These are phyloP conservation scores for Mormyrops boulengeri DNA, from an alignment of 2,797 vertebrate genomes.

Conservation along the genomic window DNA sequence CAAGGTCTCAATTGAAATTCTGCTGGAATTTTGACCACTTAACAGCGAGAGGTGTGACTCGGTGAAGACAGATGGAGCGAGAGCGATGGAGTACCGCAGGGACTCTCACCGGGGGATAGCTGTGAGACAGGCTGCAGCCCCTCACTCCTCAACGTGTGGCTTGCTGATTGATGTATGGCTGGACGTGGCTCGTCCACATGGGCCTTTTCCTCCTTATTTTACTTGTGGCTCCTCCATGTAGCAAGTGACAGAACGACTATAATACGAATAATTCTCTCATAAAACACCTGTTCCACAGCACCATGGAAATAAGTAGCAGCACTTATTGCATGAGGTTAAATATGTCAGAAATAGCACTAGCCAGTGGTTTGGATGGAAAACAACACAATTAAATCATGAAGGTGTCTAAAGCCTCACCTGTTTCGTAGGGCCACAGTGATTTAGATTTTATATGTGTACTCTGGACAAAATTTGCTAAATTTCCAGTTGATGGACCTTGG, in stretches of 20 bases:
- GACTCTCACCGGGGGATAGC: background rate
- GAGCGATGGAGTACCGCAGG: background rate
- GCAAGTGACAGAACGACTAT: background rate
- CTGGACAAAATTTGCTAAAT: background rate
- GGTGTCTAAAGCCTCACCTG: background rate
- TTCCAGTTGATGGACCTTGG: background rate
- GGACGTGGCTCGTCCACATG: background rate
- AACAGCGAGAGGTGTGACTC: background rate
- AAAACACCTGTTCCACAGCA: background rate
- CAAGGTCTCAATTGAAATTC: constrained; percentile 10
- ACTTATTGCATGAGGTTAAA: background rate
- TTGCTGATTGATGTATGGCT: background rate
- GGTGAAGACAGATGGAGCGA: background rate
- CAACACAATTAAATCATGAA: background rate
- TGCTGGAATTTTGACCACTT: background rate
- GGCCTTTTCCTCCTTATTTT: background rate
- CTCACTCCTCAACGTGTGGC: background rate
- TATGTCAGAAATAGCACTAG: background rate
- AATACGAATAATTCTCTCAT: background rate
- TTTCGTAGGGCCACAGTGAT: background rate
- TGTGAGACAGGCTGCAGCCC: background rate
- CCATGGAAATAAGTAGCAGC: background rate
- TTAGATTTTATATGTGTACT: background rate
- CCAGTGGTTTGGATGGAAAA: background rate
- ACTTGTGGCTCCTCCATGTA: background rate